Evolutionary conservation across 2,113 vertebrate genomes (phyloP).

Genomic region (Talpa occidentalis): DNA sequence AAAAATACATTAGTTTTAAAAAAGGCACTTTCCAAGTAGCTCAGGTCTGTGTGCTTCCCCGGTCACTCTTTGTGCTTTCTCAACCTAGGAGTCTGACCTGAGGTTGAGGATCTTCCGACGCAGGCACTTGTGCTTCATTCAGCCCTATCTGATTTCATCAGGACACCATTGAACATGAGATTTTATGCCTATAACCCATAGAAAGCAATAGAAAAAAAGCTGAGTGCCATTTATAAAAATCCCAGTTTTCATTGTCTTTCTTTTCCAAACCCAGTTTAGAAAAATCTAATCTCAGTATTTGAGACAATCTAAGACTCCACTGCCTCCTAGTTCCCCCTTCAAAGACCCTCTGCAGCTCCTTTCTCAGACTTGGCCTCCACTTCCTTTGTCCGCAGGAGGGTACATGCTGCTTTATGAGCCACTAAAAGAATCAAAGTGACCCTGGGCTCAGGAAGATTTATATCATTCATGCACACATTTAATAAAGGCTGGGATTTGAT

Average conservation of each 20-base stretch:
- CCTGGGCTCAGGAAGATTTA: slow-evolving; percentile 58
- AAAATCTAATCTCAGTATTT: background rate
- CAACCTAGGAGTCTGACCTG: slow-evolving; percentile 63
- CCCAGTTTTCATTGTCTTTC: slow-evolving; percentile 32
- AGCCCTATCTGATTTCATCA: slow-evolving; percentile 50
- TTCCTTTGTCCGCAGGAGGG: background rate
- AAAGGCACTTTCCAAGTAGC: slow-evolving; percentile 30
- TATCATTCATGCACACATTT: slow-evolving; percentile 48
- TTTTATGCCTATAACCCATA: slow-evolving; percentile 36
- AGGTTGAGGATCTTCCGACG: slow-evolving; percentile 22
- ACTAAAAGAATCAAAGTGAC: slow-evolving; percentile 72
- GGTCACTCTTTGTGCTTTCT: background rate
- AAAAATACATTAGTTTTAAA: background rate
- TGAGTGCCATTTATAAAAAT: slow-evolving; percentile 19
- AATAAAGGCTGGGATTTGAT: slow-evolving; percentile 32
- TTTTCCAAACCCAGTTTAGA: slow-evolving; percentile 1
- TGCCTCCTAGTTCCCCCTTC: background rate
- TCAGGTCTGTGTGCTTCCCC: background rate
- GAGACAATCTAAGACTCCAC: background rate
- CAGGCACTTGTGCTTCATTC: slow-evolving; percentile 23
- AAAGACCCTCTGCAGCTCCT: background rate
- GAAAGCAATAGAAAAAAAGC: slow-evolving; percentile 33
- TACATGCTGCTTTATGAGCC: slow-evolving; percentile 49
- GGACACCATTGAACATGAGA: background rate
- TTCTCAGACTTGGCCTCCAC: background rate